Evolutionary conservation across 2,113 vertebrate genomes (phyloP).

Genomic region (Orcinus orca): DNA sequence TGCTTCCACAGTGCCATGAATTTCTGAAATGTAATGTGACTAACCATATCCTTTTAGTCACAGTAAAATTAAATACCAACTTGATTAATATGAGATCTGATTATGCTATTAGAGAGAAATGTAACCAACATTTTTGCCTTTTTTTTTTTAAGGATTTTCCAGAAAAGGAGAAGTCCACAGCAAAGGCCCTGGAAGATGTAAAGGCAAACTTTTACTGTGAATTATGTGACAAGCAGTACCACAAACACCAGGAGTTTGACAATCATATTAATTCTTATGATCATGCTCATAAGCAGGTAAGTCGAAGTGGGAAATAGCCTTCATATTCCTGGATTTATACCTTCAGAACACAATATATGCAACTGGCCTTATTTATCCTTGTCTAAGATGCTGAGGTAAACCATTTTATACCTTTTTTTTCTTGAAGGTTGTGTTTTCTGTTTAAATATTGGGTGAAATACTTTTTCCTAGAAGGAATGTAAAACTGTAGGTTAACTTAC

Average conservation of each 20-base stretch:
- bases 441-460: constrained; percentile 3
- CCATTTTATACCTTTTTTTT: neutral
- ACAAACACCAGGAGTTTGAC: constrained; percentile 99
- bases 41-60: neutral
- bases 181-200: constrained; percentile 93
- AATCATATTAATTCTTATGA: constrained; percentile 99
- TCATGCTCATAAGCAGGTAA: constrained; percentile 99
- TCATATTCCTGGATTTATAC: neutral
- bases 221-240: constrained; percentile 99
- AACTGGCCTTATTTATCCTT: neutral
- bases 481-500: neutral
- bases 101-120: constrained; percentile 29
- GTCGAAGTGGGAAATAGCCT: constrained; percentile 13
- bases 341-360: neutral
- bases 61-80: neutral
- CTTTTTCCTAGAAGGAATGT: neutral
- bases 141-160: constrained; percentile 88
- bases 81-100: neutral
- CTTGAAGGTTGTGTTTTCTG: neutral
- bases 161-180: constrained; percentile 91
- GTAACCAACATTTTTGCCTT: constrained; percentile 69
- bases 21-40: neutral
- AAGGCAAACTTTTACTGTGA: constrained; percentile 99
- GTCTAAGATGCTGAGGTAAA: neutral
- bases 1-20: neutral